A percentile compares a stretch with the other conserved stretches of the same genome.
Evolutionary conservation across 2,888 invertebrate species (phyloP).

Genomic region (Meganola albula): DNA sequence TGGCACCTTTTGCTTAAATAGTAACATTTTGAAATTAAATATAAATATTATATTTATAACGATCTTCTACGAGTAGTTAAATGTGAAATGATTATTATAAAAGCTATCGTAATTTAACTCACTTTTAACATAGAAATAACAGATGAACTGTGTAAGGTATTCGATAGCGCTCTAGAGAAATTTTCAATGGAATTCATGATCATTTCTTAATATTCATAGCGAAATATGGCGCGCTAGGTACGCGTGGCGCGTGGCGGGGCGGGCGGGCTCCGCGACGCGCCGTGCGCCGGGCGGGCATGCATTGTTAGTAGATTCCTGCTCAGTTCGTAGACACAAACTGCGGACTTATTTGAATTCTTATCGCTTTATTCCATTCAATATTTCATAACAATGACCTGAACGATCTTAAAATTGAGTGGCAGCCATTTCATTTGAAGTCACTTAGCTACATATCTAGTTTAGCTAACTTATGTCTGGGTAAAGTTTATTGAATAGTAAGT

Average conservation of each 20-base stretch:
- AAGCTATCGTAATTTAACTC: no score
- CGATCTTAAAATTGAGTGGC: slow-evolving; percentile 39
- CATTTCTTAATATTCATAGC: slow-evolving; percentile 68
- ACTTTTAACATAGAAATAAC: no score
- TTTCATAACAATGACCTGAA: slow-evolving; percentile 51
- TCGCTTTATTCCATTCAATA: slow-evolving; percentile 49
- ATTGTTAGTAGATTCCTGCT: slow-evolving; percentile 58
- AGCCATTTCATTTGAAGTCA: slow-evolving; percentile 3
- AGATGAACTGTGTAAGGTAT: slow-evolving; percentile 40
- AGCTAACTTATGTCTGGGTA: not conserved
- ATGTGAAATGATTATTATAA: no score
- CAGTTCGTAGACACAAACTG: slow-evolving; percentile 55
- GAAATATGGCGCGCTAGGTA: slow-evolving; percentile 44
- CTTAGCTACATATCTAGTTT: slow-evolving; percentile 16
- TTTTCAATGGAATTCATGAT: slow-evolving; percentile 54
- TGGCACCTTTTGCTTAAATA: no score
- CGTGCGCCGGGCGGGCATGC: slow-evolving; percentile 39
- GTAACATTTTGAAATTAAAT: no score
- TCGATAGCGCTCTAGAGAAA: slow-evolving; percentile 37
- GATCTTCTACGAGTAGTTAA: no score
- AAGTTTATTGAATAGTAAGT: no score
- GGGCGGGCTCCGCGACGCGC: slow-evolving; percentile 16
- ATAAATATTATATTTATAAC: no score
- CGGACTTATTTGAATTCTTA: slow-evolving; percentile 65
- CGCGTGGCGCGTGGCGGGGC: slow-evolving; percentile 22